phyloP scores from a whole-genome alignment of 2,113 vertebrate genomes.

The Centropristis striata region DNA sequence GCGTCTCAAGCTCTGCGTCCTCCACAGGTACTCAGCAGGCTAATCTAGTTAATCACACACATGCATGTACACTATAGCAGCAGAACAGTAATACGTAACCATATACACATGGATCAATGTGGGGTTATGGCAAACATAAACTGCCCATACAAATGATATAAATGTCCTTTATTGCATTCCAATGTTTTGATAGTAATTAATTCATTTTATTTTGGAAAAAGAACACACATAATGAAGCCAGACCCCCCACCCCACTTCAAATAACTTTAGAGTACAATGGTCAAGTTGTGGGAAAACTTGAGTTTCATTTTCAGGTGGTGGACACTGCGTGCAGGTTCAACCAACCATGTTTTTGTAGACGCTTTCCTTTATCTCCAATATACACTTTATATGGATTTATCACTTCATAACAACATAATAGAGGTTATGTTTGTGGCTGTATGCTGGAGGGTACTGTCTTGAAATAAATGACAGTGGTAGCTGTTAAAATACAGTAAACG shows the following conservation, averaged over 20 bases:
- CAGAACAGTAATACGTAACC: too few relatives aligned
- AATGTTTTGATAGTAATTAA: background rate
- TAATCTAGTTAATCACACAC: background rate
- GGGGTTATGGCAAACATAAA: background rate
- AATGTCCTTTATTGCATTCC: background rate
- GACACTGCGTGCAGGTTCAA: too few relatives aligned
- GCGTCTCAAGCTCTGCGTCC: background rate
- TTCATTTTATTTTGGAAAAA: too few relatives aligned
- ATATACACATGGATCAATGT: background rate
- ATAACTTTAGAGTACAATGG: too few relatives aligned
- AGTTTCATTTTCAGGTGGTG: too few relatives aligned
- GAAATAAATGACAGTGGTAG: background rate
- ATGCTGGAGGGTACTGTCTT: background rate
- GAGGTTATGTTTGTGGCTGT: background rate
- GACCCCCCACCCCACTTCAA: too few relatives aligned
- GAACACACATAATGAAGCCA: background rate
- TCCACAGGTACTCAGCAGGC: background rate
- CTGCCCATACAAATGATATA: background rate
- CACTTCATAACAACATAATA: too few relatives aligned
- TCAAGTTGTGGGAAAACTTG: too few relatives aligned
- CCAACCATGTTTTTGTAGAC: too few relatives aligned
- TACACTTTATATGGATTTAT: too few relatives aligned
- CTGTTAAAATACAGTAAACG: background rate
- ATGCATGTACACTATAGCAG: background rate
- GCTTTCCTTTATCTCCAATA: too few relatives aligned